Conservation (phyloP, 2,888 invertebrate species). For the Azorinus chamasolen region DNA sequence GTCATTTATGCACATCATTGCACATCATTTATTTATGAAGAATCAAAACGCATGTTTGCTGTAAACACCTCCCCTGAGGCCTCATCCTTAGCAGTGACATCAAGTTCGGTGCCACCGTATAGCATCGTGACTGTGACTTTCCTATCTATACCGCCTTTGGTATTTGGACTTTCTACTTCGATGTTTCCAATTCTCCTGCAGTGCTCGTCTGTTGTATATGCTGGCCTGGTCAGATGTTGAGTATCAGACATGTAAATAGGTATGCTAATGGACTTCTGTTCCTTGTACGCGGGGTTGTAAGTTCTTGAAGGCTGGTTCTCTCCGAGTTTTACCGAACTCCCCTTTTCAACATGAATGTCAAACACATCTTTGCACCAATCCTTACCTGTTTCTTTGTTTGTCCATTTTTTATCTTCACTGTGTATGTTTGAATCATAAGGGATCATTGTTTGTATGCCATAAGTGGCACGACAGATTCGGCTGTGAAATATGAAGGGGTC, state of each 20-base stretch:
- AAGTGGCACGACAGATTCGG: constrained; percentile 34
- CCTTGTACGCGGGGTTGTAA: constrained; percentile 21
- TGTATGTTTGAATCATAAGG: constrained; percentile 25
- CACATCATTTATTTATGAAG: no score
- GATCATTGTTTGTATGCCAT: constrained; percentile 11
- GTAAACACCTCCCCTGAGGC: no score
- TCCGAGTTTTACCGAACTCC: constrained; percentile 15
- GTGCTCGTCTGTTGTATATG: constrained; percentile 40
- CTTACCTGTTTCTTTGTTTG: constrained; percentile 4
- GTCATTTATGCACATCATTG: no score
- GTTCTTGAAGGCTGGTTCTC: constrained; percentile 4
- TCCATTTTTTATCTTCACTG: constrained; percentile 25
- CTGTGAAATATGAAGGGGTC: constrained; percentile 18
- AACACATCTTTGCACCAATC: constrained; percentile 34
- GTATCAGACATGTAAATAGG: constrained; percentile 31
- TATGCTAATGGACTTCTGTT: constrained; percentile 29
- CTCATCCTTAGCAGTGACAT: no score
- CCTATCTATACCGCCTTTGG: constrained; percentile 39
- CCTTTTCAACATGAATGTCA: constrained; percentile 35
- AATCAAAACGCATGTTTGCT: no score
- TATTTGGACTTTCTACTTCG: constrained; percentile 50
- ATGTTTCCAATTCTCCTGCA: constrained; percentile 53
- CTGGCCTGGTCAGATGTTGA: constrained; percentile 37
- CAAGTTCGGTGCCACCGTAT: constrained; percentile 67
- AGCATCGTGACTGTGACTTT: constrained; percentile 48